Percentiles rank a stretch among this genome's conserved stretches.
Conservation (phyloP, 2,888 invertebrate genomes). For the Tenthredo amoena region DNA sequence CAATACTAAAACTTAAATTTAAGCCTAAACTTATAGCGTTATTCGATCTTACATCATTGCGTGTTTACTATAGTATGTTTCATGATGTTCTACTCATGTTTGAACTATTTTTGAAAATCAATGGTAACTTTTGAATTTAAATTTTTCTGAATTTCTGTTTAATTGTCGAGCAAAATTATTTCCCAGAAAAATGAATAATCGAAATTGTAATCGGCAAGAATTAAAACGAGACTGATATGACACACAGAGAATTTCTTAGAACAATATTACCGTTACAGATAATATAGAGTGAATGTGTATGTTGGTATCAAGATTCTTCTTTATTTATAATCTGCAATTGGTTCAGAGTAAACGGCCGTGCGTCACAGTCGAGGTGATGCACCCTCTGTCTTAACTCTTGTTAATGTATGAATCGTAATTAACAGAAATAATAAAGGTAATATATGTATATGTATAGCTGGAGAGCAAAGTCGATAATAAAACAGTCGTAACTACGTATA, state of each 20-base stretch:
- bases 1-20: not conserved
- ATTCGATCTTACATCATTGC: not conserved
- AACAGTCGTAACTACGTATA: not conserved
- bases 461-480: too few relatives aligned
- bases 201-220: too few relatives aligned
- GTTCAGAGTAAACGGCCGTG: not conserved
- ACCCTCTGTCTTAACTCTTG: not conserved
- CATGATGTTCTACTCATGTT: not conserved
- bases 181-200: too few relatives aligned
- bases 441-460: too few relatives aligned
- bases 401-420: not conserved
- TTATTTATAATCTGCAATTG: constrained; percentile 8
- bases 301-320: not conserved
- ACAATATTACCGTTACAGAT: not conserved
- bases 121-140: too few relatives aligned
- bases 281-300: not conserved
- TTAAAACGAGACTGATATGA: too few relatives aligned
- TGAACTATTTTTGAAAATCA: not conserved
- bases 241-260: too few relatives aligned
- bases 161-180: too few relatives aligned
- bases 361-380: constrained; percentile 4
- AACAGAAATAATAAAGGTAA: not conserved
- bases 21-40: not conserved
- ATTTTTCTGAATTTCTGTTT: too few relatives aligned
- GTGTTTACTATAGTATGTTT: not conserved